phyloP scores from a whole-genome alignment of 2,797 vertebrate species.

The Hemibagrus guttatus region DNA sequence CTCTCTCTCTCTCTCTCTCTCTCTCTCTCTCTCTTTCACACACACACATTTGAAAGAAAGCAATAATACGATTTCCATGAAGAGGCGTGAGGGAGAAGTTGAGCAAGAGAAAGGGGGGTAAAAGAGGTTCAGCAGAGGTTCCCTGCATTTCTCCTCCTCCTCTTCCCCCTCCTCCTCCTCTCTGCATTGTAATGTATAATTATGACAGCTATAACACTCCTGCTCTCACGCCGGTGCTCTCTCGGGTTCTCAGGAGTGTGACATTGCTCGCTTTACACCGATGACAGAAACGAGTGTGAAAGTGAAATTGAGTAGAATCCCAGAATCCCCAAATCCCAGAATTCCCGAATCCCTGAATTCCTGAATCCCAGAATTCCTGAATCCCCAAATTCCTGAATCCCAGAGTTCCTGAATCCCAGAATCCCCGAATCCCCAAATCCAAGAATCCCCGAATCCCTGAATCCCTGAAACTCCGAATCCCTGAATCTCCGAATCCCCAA shows the following conservation, averaged over 20 bases:
- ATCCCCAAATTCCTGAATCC: too few species aligned
- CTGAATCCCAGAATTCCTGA: too few species aligned
- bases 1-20: constrained; percentile 15
- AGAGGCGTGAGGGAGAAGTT: constrained; percentile 14
- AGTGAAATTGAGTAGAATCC: background rate
- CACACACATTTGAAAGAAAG: background rate
- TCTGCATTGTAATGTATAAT: constrained; percentile 51
- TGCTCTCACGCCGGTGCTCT: constrained; percentile 42
- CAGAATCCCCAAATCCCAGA: too few species aligned
- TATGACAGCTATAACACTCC: constrained; percentile 55
- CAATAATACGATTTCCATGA: constrained; percentile 11
- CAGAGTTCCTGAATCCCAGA: too few species aligned
- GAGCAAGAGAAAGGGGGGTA: constrained; percentile 45
- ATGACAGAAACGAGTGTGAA: background rate
- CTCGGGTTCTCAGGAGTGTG: constrained; percentile 37
- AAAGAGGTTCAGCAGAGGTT: constrained; percentile 57
- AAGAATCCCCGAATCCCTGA: too few species aligned
- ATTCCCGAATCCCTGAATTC: too few species aligned
- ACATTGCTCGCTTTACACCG: background rate
- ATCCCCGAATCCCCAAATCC: too few species aligned
- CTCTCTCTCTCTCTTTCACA: constrained; percentile 21
- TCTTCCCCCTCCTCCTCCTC: constrained; percentile 39
- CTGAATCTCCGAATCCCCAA: too few species aligned
- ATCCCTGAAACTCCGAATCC: too few species aligned
- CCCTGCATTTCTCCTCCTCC: constrained; percentile 39